Base-by-base conservation (phyloP, 1,140 invertebrate species). In the Saccostrea cuccullata region DNA sequence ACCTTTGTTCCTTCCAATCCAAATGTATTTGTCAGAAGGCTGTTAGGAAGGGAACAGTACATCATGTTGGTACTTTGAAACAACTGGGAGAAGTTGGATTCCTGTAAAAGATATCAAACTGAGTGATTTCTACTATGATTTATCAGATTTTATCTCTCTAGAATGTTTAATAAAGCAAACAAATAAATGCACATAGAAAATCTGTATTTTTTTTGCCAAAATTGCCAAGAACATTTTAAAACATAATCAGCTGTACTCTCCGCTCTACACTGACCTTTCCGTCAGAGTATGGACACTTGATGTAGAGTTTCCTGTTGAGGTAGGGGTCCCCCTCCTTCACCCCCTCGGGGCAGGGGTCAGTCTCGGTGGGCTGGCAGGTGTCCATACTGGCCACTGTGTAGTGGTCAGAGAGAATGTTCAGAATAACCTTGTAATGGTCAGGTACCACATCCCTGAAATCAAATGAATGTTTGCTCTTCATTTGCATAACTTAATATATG, bases 351-450 rank as follows among this genome's bases (percentile, higher is more conserved):
- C 93, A 93, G 55, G 70, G 60, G 82, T 90, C 87, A 9, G 82
- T 67, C 56, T 93, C 89, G 26, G 89, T 89, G 0, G 91, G 91
- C 73, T 91, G 87, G 91, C 94, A 94, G 4, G 84, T 88, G 60
- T 92, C 90, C 15, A 90, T 88, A 20, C 85, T 64, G 26, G 93
- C 93, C 12, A 88, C 88, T 15, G 93, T 90, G 12, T 89, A 92
- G n/a, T 92, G 90, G 88, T 93, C 91, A 13, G 85, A 82, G 2
- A 91, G 82, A 17, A 92, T 90, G 20, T 93, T 88, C 67, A 94
- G 85, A n/a, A 91, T 89, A 1, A 94, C 89, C 60, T 88, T 91
- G 87, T 94, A 94, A 86, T 93, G 91, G 55, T 94, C 93, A 17
- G 94, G 94, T 64, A 94, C 82, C 56, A 92, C 91, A 83, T 94